These are phyloP conservation scores for Scaptodrosophila latifasciaeformis DNA, from an alignment of 2,888 invertebrate genomes.

Conservation along the genomic window DNA sequence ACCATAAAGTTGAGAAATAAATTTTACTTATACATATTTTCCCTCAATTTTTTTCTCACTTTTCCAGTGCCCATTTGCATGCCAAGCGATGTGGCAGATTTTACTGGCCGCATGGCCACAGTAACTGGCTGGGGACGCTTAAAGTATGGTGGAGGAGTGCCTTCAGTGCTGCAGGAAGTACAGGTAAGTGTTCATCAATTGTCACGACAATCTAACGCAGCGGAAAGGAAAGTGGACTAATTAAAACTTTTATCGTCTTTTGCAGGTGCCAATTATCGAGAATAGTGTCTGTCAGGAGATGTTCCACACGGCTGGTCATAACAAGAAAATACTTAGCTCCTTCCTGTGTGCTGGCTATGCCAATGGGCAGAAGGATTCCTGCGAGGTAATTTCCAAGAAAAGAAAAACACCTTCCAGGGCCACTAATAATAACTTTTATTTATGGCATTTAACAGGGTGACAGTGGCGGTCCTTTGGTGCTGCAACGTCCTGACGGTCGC, in stretches of 20 bases:
- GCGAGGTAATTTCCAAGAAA: slow-evolving; percentile 82
- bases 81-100: slow-evolving; percentile 86
- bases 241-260: slow-evolving; percentile 20
- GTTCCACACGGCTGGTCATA: slow-evolving; percentile 93
- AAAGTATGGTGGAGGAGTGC: slow-evolving; percentile 93
- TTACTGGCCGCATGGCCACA: slow-evolving; percentile 89
- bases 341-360: slow-evolving; percentile 95
- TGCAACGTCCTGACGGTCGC: slow-evolving; percentile 87
- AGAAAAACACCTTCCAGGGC: too few relatives aligned
- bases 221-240: too few relatives aligned
- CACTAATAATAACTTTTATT: too few relatives aligned
- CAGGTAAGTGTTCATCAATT: slow-evolving; percentile 77
- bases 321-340: slow-evolving; percentile 89
- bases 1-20: too few relatives aligned
- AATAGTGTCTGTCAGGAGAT: slow-evolving; percentile 94
- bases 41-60: slow-evolving; percentile 7
- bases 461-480: slow-evolving; percentile 91
- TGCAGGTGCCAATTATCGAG: slow-evolving; percentile 89
- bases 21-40: too few relatives aligned
- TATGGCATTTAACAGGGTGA: slow-evolving; percentile 92
- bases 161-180: slow-evolving; percentile 92
- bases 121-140: slow-evolving; percentile 95
- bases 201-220: too few relatives aligned
- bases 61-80: slow-evolving; percentile 90
- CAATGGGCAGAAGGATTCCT: slow-evolving; percentile 93